Conservation (phyloP, 2,797 vertebrate species). For the Echiichthys vipera region DNA sequence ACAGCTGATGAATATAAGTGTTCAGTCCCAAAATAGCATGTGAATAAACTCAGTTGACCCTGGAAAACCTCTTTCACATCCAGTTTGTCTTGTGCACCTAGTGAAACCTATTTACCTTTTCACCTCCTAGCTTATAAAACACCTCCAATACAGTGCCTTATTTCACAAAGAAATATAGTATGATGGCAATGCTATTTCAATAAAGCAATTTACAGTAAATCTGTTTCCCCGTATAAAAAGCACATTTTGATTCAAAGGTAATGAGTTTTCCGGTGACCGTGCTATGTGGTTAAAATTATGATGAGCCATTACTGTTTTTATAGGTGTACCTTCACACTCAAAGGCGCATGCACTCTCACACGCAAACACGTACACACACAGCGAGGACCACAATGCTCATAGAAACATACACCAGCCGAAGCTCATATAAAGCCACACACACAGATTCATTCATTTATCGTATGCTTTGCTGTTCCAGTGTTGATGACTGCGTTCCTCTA, state of each 20-base stretch:
- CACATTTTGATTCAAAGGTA: conserved; percentile 72
- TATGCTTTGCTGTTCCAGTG: conserved; percentile 74
- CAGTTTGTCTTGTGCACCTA: conserved; percentile 31
- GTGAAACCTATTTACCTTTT: conserved; percentile 62
- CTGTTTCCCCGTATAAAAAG: conserved; percentile 66
- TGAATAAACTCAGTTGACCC: conserved; percentile 15
- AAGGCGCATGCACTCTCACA: background rate
- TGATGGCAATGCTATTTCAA: conserved; percentile 66
- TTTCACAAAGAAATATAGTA: conserved; percentile 63
- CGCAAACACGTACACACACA: background rate
- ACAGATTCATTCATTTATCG: conserved; percentile 54
- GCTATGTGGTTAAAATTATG: conserved; percentile 68
- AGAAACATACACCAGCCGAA: conserved; percentile 9
- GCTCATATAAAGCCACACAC: conserved; percentile 4
- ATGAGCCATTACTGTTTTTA: conserved; percentile 72
- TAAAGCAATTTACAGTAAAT: conserved; percentile 76
- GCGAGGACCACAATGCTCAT: background rate
- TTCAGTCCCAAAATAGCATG: conserved; percentile 7
- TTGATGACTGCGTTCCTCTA: conserved; percentile 72
- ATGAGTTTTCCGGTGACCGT: conserved; percentile 62
- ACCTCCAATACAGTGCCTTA: conserved; percentile 37
- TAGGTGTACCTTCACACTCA: conserved; percentile 52
- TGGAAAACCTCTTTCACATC: conserved; percentile 3
- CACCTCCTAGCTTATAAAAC: conserved; percentile 42
- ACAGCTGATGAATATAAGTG: background rate